Evolutionary conservation across 2,888 invertebrate genomes (phyloP), one percentile per base, ranked within the genome.

Genomic region (Melanotus villosus): DNA sequence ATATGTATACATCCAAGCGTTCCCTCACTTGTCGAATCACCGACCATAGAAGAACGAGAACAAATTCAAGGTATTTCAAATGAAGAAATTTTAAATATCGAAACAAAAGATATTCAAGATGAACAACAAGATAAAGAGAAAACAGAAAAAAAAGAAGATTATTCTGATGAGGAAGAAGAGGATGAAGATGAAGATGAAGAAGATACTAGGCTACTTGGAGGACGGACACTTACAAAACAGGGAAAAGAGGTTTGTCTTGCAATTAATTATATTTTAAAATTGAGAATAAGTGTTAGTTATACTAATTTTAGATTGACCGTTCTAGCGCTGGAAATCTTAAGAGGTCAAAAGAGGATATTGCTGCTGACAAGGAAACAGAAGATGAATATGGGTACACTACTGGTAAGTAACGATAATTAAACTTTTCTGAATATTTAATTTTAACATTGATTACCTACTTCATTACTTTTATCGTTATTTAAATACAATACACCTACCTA

Each of bases 341-440:
- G 81, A 87, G 93, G 58, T 89, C 89, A 74, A 92, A 90, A 85
- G 91, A 91, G 77, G 95, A 95, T 85, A 90, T 90, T 63, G 90
- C 90, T 0, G 91, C 92, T 0, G 96, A 97, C 80, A 89, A 90
- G 10, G 97, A 97, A 79, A 87, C 91, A 75, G 96, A 97, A 84
- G 97, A 98, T 81, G 93, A 94, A 79, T 98, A 91, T 84, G 97
- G 97, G 64, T 98, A 98, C 86, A 97, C 97, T n/a, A 87, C 88
- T 82, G 92, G 97, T 97, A 88, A 93, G 93, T 91, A 34, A 2
- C 34, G 2, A 34, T 1, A 34, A 12, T 12, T 12, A 1, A 12
- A 34, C 34, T 18, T 18, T 38, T 58, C 47, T 7, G 26, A 26
- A 26, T 26, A 26, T 26, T 26, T n/a, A n/a, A n/a, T n/a, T n/a